These are phyloP conservation scores for Pandemis corylana DNA, from an alignment of 2,888 invertebrate genomes.

Conservation along the genomic window DNA sequence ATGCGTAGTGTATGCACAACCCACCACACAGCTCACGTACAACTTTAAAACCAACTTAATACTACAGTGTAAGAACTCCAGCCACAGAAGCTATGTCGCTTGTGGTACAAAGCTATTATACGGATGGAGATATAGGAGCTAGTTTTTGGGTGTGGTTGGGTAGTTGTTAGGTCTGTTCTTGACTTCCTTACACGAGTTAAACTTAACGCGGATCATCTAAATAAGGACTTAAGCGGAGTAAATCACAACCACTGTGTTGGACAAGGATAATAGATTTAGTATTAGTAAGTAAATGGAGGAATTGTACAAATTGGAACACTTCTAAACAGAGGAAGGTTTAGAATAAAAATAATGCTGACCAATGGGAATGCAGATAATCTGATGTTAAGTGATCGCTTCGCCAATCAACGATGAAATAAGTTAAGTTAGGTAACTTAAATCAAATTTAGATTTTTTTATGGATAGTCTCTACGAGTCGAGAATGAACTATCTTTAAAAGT, in stretches of 20 bases:
- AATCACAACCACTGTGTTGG: background rate
- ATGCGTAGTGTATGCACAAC: constrained; percentile 52
- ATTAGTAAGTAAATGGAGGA: background rate
- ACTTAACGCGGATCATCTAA: constrained; percentile 17
- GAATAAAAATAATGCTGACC: too few species aligned
- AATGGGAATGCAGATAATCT: too few species aligned
- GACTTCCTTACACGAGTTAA: constrained; percentile 34
- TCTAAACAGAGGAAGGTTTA: too few species aligned
- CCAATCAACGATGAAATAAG: too few species aligned
- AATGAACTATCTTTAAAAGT: too few species aligned
- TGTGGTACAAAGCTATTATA: constrained; percentile 32
- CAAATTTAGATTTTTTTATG: too few species aligned
- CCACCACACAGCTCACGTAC: constrained; percentile 38
- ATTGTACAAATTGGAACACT: too few species aligned
- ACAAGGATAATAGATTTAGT: background rate
- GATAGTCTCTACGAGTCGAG: too few species aligned
- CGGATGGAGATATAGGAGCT: constrained; percentile 7
- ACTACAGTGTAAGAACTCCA: constrained; percentile 6
- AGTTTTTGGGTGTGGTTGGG: constrained; percentile 35
- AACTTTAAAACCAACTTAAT: constrained; percentile 3
- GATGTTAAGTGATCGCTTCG: too few species aligned
- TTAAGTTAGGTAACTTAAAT: too few species aligned
- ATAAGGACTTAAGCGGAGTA: background rate
- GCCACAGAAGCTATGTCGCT: constrained; percentile 12
- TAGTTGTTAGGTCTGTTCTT: constrained; percentile 34